Evolutionary conservation across 2,113 vertebrate species (phyloP).

Genomic region (Rynchops niger): DNA sequence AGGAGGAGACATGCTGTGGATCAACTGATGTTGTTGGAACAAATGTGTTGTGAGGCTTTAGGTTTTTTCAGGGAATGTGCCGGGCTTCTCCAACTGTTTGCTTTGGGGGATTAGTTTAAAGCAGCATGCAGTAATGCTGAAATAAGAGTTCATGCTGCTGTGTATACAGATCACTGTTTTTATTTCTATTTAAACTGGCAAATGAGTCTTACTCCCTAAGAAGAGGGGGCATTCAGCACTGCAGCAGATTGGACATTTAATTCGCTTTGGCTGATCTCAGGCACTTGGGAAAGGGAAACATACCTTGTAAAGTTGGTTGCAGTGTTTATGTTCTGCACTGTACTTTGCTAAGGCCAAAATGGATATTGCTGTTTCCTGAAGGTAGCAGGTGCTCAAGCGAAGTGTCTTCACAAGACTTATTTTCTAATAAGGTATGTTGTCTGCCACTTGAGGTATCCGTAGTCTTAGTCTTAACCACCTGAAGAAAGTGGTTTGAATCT

Average conservation of each 20-base stretch:
- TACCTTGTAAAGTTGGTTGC: background rate
- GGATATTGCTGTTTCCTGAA: background rate
- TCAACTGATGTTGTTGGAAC: background rate
- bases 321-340: background rate
- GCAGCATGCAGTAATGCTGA: background rate
- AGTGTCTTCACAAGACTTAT: background rate
- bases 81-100: background rate
- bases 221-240: background rate
- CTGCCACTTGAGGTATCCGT: accelerated
- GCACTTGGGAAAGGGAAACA: background rate
- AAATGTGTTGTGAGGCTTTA: background rate
- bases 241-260: background rate
- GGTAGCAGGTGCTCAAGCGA: background rate
- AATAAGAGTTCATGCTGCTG: background rate
- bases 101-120: constrained; percentile 1
- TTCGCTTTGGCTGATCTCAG: background rate
- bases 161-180: background rate
- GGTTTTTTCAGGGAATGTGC: background rate
- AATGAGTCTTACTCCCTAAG: background rate
- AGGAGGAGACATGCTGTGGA: background rate
- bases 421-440: background rate
- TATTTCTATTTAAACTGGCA: background rate
- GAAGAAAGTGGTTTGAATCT: background rate
- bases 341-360: background rate
- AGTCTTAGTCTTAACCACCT: background rate